Conservation (phyloP, 2,113 vertebrate species). For the Lanius ludovicianus region DNA sequence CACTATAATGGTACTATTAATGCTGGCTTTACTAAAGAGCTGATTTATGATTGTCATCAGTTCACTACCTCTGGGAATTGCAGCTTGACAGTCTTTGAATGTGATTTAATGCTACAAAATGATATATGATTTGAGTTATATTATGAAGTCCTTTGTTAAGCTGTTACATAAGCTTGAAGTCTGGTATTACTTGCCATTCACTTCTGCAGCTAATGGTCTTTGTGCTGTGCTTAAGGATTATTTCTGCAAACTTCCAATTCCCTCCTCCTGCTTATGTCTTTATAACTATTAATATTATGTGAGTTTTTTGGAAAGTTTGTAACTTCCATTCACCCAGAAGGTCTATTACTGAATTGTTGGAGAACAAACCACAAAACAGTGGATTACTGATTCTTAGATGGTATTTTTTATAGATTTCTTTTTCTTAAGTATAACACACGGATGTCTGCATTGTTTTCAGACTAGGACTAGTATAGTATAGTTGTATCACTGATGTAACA, state of each 20-base stretch:
- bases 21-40: background rate
- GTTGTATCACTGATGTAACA: background rate
- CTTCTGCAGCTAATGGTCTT: background rate
- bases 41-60: background rate
- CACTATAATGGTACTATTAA: background rate
- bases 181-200: background rate
- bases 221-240: background rate
- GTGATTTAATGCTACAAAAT: background rate
- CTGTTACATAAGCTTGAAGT: background rate
- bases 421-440: background rate
- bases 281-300: background rate
- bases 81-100: background rate
- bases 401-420: background rate
- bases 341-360: background rate
- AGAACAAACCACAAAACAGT: background rate
- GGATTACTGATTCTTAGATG: background rate
- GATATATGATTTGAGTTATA: background rate
- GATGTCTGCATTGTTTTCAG: background rate
- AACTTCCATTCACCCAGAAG: background rate
- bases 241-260: background rate
- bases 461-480: too few relatives aligned
- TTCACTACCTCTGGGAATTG: background rate
- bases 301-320: background rate
- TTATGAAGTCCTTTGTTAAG: background rate
- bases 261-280: fast-evolving